These are phyloP conservation scores for Drosophila anomalipes DNA, from an alignment of 2,888 invertebrate genomes.

Conservation along the genomic window DNA sequence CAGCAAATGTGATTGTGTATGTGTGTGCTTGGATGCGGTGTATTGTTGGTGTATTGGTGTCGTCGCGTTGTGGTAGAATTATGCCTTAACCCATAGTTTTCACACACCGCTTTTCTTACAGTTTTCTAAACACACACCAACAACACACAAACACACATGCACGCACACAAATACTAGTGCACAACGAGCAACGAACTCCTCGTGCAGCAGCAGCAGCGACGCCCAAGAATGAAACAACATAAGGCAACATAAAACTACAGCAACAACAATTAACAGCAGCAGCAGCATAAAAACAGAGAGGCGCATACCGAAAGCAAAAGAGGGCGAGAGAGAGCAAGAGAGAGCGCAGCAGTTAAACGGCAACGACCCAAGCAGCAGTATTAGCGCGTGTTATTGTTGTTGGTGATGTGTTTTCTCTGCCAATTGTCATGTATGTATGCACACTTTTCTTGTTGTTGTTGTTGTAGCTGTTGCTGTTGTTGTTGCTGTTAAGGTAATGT, in stretches of 20 bases:
- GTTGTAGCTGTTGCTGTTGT: slow-evolving; percentile 10
- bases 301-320: slow-evolving; percentile 30
- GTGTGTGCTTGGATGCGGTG: slow-evolving; percentile 31
- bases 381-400: slow-evolving; percentile 68
- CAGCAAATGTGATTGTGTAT: slow-evolving; percentile 30
- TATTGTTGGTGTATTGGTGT: slow-evolving; percentile 30
- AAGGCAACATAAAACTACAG: slow-evolving; percentile 75
- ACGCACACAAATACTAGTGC: slow-evolving; percentile 20
- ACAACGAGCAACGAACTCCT: slow-evolving; percentile 75
- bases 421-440: slow-evolving; percentile 69
- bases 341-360: slow-evolving; percentile 47
- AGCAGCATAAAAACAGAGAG: slow-evolving; percentile 56
- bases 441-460: slow-evolving; percentile 39
- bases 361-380: slow-evolving; percentile 64
- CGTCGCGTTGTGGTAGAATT: slow-evolving; percentile 53
- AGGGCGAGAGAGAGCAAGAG: slow-evolving; percentile 35
- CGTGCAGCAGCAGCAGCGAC: slow-evolving; percentile 61
- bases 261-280: slow-evolving; percentile 50
- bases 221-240: slow-evolving; percentile 75
- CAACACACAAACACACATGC: slow-evolving; percentile 24
- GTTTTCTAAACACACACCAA: slow-evolving; percentile 73
- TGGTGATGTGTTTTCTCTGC: slow-evolving; percentile 40
- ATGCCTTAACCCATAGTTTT: slow-evolving; percentile 70
- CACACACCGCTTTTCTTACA: slow-evolving; percentile 77
- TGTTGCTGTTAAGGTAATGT: slow-evolving; percentile 33